Base-by-base conservation (phyloP, 2,113 vertebrate species). In the Gymnarchus niloticus region DNA sequence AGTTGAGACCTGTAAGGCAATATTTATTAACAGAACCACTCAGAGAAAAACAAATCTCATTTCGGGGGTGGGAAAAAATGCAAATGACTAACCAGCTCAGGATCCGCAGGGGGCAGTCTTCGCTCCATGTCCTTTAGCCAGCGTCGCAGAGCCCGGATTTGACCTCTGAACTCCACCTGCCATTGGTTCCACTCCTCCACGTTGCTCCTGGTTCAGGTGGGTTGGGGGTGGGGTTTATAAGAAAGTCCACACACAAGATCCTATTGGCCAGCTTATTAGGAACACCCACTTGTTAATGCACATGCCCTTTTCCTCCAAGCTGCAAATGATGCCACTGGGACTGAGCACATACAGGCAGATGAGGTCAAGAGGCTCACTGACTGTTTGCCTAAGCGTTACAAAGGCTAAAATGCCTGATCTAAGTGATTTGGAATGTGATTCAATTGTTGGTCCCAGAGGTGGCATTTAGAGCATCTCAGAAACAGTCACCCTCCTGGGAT, bases 41-140 rank as follows among this genome's bases (percentile, higher is more conserved):
- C 37, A 23, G 69, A 41, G n/a, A 51, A 33, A 52, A 4, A 21
- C 10, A 51, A n/a, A 21, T 46, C 3, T 48, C 12, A 65, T 41
- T 54, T 28, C 17, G 81, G 25, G 12, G 23, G 33, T 83, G 37
- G 6, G 28, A 19, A 37, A 56, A 33, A 56, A 17, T 1, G 21
- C 54, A 37, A 49, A 14, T 14, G 85, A 94, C 95, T 92, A 85
- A 94, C 93, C 91, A 73, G 33, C 28, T 83, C 87, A 59, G 90
- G 86, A 0, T 93, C 92, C 49, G 87, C 59, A 9, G 88, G 37
- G 0, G 92, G 94, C 5, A 96, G 87, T 89, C 89, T 93, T 94
- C 91, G 93, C 94, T 96, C 95, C 92, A 96, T 88, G 1, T 88
- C 87, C 1, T 91, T 95, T 89, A 96, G 94, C 95, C 96, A 96